Evolutionary conservation across 2,113 vertebrate species (phyloP).

Genomic region (Pterocles gutturalis): DNA sequence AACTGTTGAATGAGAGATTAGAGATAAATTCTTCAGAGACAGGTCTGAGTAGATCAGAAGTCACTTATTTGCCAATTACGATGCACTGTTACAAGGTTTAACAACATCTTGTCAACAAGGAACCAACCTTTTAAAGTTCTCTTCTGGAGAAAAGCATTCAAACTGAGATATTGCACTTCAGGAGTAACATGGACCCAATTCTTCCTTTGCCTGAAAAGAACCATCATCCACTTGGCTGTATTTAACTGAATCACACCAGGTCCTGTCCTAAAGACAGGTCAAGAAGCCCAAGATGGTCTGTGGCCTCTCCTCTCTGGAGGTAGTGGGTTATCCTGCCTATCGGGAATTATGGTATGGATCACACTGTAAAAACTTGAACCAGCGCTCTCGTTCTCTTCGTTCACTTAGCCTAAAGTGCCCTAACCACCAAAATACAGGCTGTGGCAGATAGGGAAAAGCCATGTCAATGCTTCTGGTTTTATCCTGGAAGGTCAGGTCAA

Average conservation of each 20-base stretch:
- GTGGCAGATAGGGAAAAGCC: not conserved
- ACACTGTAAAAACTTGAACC: not conserved
- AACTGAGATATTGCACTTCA: not conserved
- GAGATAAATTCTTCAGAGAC: not conserved
- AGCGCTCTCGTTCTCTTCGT: not conserved
- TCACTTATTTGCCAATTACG: not conserved
- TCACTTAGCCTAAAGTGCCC: not conserved
- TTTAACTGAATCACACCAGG: not conserved
- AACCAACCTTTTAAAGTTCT: not conserved
- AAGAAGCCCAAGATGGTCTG: not conserved
- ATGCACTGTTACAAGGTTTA: not conserved
- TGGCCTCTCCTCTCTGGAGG: not conserved
- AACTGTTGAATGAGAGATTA: not conserved
- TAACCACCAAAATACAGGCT: slow-evolving; percentile 14
- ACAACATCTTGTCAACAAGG: not conserved
- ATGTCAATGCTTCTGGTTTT: not conserved
- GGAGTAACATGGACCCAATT: not conserved
- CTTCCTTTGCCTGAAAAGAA: not conserved
- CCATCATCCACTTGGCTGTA: not conserved
- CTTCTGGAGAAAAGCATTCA: not conserved
- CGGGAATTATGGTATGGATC: not conserved
- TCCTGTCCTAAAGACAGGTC: not conserved
- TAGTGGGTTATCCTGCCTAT: not conserved
- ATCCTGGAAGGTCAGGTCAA: not conserved
- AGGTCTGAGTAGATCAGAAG: not conserved